These are phyloP conservation scores for Eupeodes latifasciatus DNA, from an alignment of 2,888 invertebrate species.

Conservation along the genomic window DNA sequence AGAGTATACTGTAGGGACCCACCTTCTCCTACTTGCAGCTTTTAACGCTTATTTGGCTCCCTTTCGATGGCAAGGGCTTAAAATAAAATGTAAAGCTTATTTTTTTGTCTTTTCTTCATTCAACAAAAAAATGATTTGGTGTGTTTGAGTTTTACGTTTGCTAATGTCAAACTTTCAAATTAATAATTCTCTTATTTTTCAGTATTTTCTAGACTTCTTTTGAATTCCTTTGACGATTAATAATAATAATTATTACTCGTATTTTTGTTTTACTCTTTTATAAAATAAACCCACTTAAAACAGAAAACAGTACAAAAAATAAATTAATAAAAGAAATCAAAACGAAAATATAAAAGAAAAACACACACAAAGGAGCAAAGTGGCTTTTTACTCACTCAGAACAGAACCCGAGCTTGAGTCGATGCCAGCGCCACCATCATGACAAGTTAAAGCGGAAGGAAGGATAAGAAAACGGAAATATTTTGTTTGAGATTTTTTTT, in stretches of 20 bases:
- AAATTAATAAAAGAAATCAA: neutral
- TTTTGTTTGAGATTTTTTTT: slow-evolving; percentile 1
- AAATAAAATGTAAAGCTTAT: neutral
- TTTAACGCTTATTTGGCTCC: neutral
- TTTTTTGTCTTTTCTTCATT: neutral
- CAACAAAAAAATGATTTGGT: neutral
- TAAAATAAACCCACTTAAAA: slow-evolving; percentile 15
- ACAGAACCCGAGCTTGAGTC: neutral
- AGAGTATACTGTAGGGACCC: too few species aligned
- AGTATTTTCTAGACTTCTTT: slow-evolving; percentile 41
- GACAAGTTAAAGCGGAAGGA: slow-evolving; percentile 22
- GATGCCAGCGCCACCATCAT: neutral
- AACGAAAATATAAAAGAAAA: slow-evolving; percentile 5
- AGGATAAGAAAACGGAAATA: slow-evolving; percentile 5
- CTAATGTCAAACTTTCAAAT: slow-evolving; percentile 51
- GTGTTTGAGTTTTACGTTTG: neutral
- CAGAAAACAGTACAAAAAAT: neutral
- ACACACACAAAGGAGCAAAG: slow-evolving; percentile 37
- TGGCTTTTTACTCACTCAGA: slow-evolving; percentile 27
- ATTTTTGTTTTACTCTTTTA: neutral
- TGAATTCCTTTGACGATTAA: slow-evolving; percentile 37
- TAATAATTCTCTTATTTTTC: slow-evolving; percentile 50
- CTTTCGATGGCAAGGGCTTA: neutral
- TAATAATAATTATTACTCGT: slow-evolving; percentile 27
- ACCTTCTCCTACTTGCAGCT: neutral